A percentile compares a stretch with the other conserved stretches of the same genome.
Conservation (phyloP, 2,113 vertebrate species). For the Nestor notabilis region DNA sequence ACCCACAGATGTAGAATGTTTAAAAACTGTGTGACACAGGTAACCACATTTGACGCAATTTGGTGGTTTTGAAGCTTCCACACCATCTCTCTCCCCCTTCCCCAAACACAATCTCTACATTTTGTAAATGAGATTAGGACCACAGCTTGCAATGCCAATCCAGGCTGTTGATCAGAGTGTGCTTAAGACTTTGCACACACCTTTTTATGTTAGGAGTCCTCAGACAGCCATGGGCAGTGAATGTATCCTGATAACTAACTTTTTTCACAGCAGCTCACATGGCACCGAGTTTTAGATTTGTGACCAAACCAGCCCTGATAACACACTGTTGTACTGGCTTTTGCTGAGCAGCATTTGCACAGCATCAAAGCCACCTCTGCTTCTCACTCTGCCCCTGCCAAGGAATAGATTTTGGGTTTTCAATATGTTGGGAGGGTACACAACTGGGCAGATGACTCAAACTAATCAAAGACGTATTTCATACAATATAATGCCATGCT, state of each 20-base stretch:
- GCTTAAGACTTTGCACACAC: background rate
- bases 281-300: background rate
- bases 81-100: background rate
- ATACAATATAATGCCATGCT: background rate
- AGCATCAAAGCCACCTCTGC: background rate
- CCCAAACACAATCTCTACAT: background rate
- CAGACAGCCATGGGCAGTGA: background rate
- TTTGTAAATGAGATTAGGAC: background rate
- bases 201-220: background rate
- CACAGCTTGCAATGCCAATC: background rate
- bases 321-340: background rate
- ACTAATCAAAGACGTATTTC: background rate
- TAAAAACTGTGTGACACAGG: background rate
- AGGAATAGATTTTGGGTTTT: background rate
- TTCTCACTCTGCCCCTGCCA: background rate
- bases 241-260: background rate
- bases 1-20: background rate
- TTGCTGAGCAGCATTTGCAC: background rate
- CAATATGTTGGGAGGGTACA: fast-evolving
- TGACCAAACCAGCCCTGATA: background rate
- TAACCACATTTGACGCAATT: background rate
- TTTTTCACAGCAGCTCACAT: background rate
- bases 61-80: background rate
- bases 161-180: background rate
- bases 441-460: background rate